phyloP scores from a whole-genome alignment of 2,888 invertebrate species.

The Catocala nupta region DNA sequence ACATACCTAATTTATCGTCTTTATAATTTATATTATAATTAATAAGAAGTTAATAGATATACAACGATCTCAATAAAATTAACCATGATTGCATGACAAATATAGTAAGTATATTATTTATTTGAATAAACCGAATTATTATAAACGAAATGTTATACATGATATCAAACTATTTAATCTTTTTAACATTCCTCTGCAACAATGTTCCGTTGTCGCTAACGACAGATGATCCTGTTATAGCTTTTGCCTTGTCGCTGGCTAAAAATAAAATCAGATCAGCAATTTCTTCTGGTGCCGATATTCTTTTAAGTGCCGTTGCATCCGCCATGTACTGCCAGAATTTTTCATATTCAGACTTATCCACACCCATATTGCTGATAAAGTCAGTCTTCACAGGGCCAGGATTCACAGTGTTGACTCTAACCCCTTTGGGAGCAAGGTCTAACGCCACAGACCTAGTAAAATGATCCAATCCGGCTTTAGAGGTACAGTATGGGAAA shows the following conservation, averaged over 20 bases:
- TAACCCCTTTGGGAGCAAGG: conserved; percentile 90
- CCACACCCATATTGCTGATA: conserved; percentile 30
- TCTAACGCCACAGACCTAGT: conserved; percentile 94
- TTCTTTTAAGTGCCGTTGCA: conserved; percentile 93
- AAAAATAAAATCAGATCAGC: conserved; percentile 52
- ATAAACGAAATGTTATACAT: no score
- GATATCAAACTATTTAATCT: no score
- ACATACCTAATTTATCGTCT: no score
- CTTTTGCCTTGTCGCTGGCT: conserved; percentile 80
- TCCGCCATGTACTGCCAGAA: conserved; percentile 89
- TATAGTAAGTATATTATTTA: no score
- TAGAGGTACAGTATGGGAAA: conserved; percentile 52
- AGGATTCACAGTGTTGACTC: conserved; percentile 95
- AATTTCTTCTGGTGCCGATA: conserved; percentile 83
- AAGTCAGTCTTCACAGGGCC: conserved; percentile 90
- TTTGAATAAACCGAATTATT: no score
- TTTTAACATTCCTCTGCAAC: conserved; percentile 18
- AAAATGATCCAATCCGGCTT: conserved; percentile 91
- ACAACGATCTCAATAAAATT: no score
- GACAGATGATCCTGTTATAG: conserved; percentile 91
- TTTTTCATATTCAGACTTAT: conserved; percentile 59
- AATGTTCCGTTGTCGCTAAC: conserved; percentile 50
- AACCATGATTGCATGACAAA: no score
- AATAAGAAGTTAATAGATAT: no score
- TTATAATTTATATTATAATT: no score